These are phyloP conservation scores for Drosophila santomea DNA, from an alignment of 1,140 invertebrate species.

Conservation along the genomic window DNA sequence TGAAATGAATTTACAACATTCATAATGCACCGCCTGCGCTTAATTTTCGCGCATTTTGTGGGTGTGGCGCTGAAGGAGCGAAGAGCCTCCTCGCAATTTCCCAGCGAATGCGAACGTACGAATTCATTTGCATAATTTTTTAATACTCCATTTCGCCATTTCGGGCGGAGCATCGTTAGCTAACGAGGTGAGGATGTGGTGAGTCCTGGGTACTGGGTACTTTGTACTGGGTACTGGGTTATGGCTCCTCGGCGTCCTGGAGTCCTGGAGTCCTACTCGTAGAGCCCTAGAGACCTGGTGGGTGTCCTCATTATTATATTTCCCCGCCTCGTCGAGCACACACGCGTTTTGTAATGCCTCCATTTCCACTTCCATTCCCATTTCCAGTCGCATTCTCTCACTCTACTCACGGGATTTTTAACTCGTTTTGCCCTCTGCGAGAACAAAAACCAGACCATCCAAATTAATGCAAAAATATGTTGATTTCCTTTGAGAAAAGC, in stretches of 20 bases:
- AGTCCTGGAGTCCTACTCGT: conserved; percentile 7
- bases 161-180: conserved; percentile 44
- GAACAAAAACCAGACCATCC: conserved; percentile 20
- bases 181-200: conserved; percentile 63
- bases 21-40: conserved; percentile 72
- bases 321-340: conserved; percentile 62
- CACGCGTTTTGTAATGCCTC: conserved; percentile 57
- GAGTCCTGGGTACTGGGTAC: neutral
- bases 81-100: neutral
- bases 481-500: conserved; percentile 65
- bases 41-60: conserved; percentile 66
- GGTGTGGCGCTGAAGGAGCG: conserved; percentile 60
- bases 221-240: neutral
- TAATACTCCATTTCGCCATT: conserved; percentile 76
- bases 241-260: conserved; percentile 43
- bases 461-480: conserved; percentile 78
- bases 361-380: conserved; percentile 10
- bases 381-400: neutral
- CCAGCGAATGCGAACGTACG: conserved; percentile 64
- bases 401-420: conserved; percentile 33
- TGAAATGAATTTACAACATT: conserved; percentile 76
- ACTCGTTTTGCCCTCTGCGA: conserved; percentile 39
- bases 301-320: conserved; percentile 83
- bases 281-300: conserved; percentile 33
- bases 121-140: conserved; percentile 83